phyloP scores from a whole-genome alignment of 2,113 vertebrate genomes.

The Toxostoma redivivum region DNA sequence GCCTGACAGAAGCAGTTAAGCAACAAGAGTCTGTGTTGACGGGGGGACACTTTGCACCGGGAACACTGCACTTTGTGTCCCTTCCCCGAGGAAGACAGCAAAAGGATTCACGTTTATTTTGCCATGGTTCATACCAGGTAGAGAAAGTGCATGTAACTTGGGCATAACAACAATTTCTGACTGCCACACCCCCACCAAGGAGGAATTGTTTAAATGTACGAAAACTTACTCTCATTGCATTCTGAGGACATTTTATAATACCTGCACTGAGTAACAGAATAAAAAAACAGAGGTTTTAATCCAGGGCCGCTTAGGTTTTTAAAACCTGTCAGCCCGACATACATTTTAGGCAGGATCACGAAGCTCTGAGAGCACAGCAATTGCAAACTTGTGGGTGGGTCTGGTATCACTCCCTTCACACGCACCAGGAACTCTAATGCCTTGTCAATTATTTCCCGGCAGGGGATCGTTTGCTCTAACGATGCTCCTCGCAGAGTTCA shows the following conservation, averaged over 20 bases:
- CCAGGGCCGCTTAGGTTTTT: neutral
- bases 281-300: neutral
- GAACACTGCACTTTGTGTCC: neutral
- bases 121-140: rapidly evolving
- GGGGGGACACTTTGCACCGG: rapidly evolving
- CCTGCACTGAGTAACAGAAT: neutral
- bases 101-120: neutral
- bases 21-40: neutral
- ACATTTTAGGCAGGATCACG: rapidly evolving
- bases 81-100: neutral
- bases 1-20: neutral
- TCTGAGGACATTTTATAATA: neutral
- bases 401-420: rapidly evolving
- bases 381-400: neutral
- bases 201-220: neutral
- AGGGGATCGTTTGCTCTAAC: rapidly evolving
- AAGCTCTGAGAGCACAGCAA: rapidly evolving
- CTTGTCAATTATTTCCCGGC: rapidly evolving
- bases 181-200: neutral
- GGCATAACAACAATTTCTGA: neutral
- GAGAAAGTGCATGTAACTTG: rapidly evolving
- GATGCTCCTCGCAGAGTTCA: rapidly evolving
- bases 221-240: neutral
- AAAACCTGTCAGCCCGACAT: neutral
- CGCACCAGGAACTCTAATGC: rapidly evolving